phyloP scores from a whole-genome alignment of 2,888 invertebrate species.

The Sarcophaga caerulescens region DNA sequence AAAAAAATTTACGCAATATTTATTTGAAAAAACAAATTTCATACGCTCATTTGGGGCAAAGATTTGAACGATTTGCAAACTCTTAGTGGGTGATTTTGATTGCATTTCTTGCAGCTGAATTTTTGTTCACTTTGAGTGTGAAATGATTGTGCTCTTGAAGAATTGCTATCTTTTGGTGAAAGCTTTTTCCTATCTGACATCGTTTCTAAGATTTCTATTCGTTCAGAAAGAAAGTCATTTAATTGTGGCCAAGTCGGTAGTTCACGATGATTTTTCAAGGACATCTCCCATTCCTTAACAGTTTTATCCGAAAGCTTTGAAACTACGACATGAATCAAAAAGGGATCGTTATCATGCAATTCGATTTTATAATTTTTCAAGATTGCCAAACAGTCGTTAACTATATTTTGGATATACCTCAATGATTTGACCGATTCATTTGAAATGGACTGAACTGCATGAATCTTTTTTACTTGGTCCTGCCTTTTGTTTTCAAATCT shows the following conservation, averaged over 20 bases:
- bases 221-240: background rate
- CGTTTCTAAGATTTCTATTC: conserved; percentile 34
- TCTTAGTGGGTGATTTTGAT: conserved; percentile 24
- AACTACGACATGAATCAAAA: background rate
- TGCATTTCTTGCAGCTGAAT: conserved; percentile 31
- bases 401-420: background rate
- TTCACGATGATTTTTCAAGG: conserved; percentile 17
- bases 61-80: conserved; percentile 26
- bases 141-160: conserved; percentile 17
- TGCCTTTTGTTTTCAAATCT: conserved; percentile 34
- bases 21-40: conserved; percentile 19
- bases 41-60: background rate
- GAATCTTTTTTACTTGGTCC: conserved; percentile 22
- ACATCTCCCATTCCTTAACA: conserved; percentile 30
- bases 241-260: conserved; percentile 32
- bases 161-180: background rate
- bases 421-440: conserved; percentile 18
- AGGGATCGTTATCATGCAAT: background rate
- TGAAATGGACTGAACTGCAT: background rate
- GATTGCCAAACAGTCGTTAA: conserved; percentile 21
- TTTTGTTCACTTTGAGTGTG: background rate
- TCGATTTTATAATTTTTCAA: conserved; percentile 2
- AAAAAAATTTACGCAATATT: conserved; percentile 33
- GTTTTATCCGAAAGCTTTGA: conserved; percentile 29
- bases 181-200: conserved; percentile 3